These are phyloP conservation scores for Saccostrea glomerata DNA, from an alignment of 1,140 invertebrate species.

Conservation along the genomic window DNA sequence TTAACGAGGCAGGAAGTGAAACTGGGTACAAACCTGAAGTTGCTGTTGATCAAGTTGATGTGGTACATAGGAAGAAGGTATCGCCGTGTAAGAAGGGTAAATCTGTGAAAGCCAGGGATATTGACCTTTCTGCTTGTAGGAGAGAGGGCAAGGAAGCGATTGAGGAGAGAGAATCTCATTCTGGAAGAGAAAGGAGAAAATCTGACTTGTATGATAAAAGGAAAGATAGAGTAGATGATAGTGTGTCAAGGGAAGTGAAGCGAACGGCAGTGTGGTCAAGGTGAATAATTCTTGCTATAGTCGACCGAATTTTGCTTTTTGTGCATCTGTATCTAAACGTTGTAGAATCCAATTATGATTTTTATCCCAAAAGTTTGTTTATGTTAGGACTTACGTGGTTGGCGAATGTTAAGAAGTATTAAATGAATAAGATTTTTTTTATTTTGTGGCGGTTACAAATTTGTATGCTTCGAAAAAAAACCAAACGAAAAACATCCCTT, in stretches of 20 bases:
- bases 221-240: slow-evolving; percentile 14
- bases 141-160: not conserved
- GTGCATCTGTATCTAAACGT: no score
- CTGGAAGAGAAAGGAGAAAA: slow-evolving; percentile 27
- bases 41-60: not conserved
- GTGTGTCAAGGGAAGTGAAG: not conserved
- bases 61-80: not conserved
- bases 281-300: no score
- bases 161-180: not conserved
- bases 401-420: no score
- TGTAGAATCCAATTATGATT: no score
- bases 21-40: not conserved
- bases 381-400: no score
- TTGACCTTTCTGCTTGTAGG: not conserved
- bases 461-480: no score
- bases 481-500: no score
- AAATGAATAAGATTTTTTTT: no score
- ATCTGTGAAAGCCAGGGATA: not conserved
- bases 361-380: no score
- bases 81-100: not conserved
- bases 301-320: no score
- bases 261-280: no score
- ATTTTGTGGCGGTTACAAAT: no score
- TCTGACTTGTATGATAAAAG: slow-evolving; percentile 14
- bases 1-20: not conserved